phyloP scores from a whole-genome alignment of 2,888 invertebrate species.

The Platyscelio sp. region DNA sequence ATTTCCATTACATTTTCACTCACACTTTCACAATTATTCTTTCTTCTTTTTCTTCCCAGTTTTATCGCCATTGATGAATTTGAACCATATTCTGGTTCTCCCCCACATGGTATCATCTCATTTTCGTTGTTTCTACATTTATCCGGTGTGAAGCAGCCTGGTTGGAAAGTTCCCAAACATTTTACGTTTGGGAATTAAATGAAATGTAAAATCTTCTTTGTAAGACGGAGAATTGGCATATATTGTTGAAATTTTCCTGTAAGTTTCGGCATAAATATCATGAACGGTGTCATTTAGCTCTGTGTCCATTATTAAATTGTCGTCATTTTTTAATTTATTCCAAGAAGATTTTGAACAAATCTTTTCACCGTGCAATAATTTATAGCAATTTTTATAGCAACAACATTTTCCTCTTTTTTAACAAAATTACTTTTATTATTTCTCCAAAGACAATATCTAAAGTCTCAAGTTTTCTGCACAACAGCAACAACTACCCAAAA shows the following conservation, averaged over 20 bases:
- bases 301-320: neutral
- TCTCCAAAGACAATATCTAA: conserved; percentile 38
- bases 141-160: no score
- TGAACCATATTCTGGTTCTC: no score
- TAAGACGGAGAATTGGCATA: conserved; percentile 37
- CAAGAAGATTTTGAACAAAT: no score
- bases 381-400: neutral
- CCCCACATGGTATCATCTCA: no score
- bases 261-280: neutral
- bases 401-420: neutral
- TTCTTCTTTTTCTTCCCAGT: no score
- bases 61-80: no score
- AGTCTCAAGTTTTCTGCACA: conserved; percentile 40
- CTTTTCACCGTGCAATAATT: neutral
- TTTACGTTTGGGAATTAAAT: no score
- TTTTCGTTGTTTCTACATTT: no score
- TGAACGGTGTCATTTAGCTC: neutral
- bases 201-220: neutral
- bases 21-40: no score
- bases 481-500: no score
- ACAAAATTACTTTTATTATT: neutral
- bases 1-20: no score
- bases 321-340: neutral
- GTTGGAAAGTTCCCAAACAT: no score
- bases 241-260: conserved; percentile 10